Conservation (phyloP, 2,888 invertebrate species). For the Leptodirus hochenwartii region DNA sequence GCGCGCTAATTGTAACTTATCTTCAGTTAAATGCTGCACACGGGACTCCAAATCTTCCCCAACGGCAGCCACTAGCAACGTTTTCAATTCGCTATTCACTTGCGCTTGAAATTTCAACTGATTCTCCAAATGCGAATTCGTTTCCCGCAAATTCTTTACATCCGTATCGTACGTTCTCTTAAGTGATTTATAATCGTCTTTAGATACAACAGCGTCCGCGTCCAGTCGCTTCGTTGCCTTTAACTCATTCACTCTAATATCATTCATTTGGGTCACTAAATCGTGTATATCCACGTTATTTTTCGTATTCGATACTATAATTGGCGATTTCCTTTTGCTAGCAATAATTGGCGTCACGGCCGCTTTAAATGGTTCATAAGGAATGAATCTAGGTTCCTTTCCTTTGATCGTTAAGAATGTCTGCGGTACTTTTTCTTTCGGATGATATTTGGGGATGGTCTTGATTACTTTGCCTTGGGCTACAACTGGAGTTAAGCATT, state of each 20-base stretch:
- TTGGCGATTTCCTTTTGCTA: constrained; percentile 23
- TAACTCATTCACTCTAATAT: constrained; percentile 43
- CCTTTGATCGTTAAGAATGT: constrained; percentile 33
- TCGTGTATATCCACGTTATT: constrained; percentile 34
- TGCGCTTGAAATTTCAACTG: constrained; percentile 77
- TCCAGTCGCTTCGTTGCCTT: constrained; percentile 22
- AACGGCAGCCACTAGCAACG: constrained; percentile 81
- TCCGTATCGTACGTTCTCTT: constrained; percentile 35
- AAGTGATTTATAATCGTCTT: constrained; percentile 22
- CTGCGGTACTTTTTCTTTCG: constrained; percentile 34
- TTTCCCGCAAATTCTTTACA: constrained; percentile 41
- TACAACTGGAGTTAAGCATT: constrained; percentile 7
- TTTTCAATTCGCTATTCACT: constrained; percentile 84
- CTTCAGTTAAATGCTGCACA: constrained; percentile 81
- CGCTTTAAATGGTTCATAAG: constrained; percentile 75
- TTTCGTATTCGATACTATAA: constrained; percentile 16
- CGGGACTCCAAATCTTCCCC: constrained; percentile 84
- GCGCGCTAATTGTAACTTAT: constrained; percentile 73
- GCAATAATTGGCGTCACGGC: constrained; percentile 64
- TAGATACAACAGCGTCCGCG: constrained; percentile 25
- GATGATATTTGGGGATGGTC: constrained; percentile 42
- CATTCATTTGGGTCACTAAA: constrained; percentile 51
- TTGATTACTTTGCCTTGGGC: constrained; percentile 39
- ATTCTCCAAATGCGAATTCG: constrained; percentile 54
- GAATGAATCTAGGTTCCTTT: constrained; percentile 65